phyloP scores from a whole-genome alignment of 2,888 invertebrate genomes.

The Nephrocerus scutellatus region DNA sequence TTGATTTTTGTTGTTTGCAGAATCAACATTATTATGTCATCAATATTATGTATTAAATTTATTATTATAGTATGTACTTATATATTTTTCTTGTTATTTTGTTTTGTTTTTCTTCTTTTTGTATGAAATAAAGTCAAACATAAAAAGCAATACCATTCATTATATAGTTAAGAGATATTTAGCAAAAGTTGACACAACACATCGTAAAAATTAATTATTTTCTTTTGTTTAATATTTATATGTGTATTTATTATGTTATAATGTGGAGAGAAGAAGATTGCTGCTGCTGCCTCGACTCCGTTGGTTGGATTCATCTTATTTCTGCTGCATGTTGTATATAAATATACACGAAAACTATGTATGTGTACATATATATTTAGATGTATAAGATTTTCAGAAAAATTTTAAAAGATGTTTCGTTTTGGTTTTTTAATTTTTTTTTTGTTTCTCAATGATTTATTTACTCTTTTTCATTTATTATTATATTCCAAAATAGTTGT shows the following conservation, averaged over 20 bases:
- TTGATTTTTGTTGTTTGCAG: no score
- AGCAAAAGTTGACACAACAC: slow-evolving; percentile 31
- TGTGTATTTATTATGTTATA: slow-evolving; percentile 20
- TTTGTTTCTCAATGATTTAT: slow-evolving; percentile 17
- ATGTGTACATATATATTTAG: background rate
- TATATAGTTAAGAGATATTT: slow-evolving; percentile 20
- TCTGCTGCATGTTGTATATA: no score
- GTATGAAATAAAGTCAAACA: slow-evolving; percentile 23
- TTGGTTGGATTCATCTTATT: no score
- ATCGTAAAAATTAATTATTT: slow-evolving; percentile 19
- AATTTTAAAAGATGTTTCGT: slow-evolving; percentile 25
- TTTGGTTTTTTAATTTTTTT: slow-evolving; percentile 24
- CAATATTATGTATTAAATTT: slow-evolving; percentile 11
- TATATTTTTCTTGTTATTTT: slow-evolving; percentile 20
- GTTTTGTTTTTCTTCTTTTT: slow-evolving; percentile 15
- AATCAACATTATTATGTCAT: no score
- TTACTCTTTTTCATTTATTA: slow-evolving; percentile 34
- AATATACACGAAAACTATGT: background rate
- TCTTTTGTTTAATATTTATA: slow-evolving; percentile 30
- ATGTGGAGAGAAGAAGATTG: slow-evolving; percentile 8
- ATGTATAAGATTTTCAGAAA: slow-evolving; percentile 20
- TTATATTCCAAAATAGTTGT: slow-evolving; percentile 37
- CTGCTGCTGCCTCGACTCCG: no score
- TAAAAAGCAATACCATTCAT: slow-evolving; percentile 23
- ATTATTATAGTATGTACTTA: slow-evolving; percentile 10